Conservation (phyloP, 2,113 vertebrate species). For the Myocastor coypus region DNA sequence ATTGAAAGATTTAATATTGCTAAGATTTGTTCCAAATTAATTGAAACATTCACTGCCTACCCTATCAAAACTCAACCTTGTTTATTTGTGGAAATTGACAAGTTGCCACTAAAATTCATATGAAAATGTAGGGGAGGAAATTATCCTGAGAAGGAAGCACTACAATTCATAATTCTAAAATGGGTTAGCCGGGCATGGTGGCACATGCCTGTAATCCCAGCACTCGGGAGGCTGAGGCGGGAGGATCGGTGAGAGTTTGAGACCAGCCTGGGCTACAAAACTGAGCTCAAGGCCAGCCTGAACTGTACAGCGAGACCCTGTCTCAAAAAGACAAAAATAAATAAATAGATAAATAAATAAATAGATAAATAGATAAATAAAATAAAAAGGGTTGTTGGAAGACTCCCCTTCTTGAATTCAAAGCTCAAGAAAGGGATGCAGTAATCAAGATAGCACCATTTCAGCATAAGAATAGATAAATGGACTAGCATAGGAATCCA, state of each 20-base stretch:
- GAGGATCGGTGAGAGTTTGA: too few species aligned
- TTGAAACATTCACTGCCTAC: background rate
- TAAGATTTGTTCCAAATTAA: background rate
- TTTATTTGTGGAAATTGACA: background rate
- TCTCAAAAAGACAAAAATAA: too few species aligned
- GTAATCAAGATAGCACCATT: background rate
- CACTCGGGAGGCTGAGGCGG: too few species aligned
- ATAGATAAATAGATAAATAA: too few species aligned
- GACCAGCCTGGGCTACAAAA: too few species aligned
- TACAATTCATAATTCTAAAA: background rate
- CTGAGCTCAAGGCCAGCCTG: too few species aligned
- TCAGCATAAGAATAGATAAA: background rate
- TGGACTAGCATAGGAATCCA: background rate
- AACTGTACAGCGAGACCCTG: too few species aligned
- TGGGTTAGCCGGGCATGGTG: too few species aligned
- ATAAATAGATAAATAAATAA: too few species aligned
- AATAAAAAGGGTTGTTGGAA: background rate
- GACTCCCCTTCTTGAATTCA: background rate
- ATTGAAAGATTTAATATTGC: constrained; percentile 27
- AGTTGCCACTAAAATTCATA: constrained; percentile 23
- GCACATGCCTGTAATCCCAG: too few species aligned
- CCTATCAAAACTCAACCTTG: background rate
- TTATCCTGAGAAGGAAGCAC: background rate
- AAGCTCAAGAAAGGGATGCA: background rate
- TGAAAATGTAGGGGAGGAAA: constrained; percentile 9